Percentiles rank a stretch among this genome's conserved stretches.
These are phyloP conservation scores for Hydrolagus colliei DNA, from an alignment of 2,797 vertebrate species.

Conservation along the genomic window DNA sequence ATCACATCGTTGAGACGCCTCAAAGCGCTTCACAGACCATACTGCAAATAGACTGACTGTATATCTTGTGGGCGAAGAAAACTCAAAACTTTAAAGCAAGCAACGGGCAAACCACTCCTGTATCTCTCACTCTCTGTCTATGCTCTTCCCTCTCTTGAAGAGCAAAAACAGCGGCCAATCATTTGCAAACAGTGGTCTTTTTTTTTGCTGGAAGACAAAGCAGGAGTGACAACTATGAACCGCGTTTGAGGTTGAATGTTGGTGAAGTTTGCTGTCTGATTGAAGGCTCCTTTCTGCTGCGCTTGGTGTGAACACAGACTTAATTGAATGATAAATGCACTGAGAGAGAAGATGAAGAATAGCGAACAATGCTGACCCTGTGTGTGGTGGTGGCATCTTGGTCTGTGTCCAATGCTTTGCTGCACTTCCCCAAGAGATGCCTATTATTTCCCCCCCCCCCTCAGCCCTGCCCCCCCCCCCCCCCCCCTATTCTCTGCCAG, in stretches of 20 bases:
- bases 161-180: constrained; percentile 26
- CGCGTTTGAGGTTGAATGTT: constrained; percentile 18
- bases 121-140: not conserved
- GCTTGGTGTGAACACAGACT: constrained; percentile 72
- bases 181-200: constrained; percentile 29
- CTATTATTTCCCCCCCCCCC: constrained; percentile 67
- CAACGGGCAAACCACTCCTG: constrained; percentile 9
- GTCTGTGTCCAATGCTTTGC: constrained; percentile 64
- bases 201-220: constrained; percentile 24
- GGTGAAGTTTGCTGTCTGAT: constrained; percentile 70
- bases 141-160: not conserved
- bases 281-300: constrained; percentile 68
- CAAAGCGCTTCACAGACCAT: no score
- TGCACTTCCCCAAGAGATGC: constrained; percentile 61
- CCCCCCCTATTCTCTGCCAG: constrained; percentile 66
- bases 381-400: constrained; percentile 71
- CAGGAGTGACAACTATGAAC: constrained; percentile 23
- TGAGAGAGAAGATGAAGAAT: constrained; percentile 68
- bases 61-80: not conserved
- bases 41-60: no score
- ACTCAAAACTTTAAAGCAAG: constrained; percentile 18
- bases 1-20: no score
- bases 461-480: no score
- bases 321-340: constrained; percentile 79
- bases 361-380: constrained; percentile 69